phyloP scores from a whole-genome alignment of 2,888 invertebrate genomes.

The Epiblema foenella region DNA sequence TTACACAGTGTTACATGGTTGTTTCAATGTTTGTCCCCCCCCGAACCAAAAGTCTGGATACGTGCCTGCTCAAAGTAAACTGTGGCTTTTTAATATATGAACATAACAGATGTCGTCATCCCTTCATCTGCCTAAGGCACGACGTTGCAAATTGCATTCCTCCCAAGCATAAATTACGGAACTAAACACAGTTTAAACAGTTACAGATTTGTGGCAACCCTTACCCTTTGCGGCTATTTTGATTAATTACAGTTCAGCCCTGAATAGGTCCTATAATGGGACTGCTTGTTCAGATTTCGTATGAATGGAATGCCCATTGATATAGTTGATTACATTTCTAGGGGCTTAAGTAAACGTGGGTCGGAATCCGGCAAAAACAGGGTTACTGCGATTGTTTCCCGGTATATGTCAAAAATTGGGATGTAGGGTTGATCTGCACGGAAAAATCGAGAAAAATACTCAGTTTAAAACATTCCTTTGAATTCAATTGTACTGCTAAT shows the following conservation, averaged over 20 bases:
- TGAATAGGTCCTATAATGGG: constrained; percentile 55
- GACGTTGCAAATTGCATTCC: constrained; percentile 14
- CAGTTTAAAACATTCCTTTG: too few relatives aligned
- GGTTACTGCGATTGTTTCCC: constrained; percentile 17
- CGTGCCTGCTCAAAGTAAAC: too few relatives aligned
- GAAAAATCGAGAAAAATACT: too few relatives aligned
- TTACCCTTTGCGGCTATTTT: constrained; percentile 53
- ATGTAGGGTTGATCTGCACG: not conserved
- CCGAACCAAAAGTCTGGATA: too few relatives aligned
- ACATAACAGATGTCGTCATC: not conserved
- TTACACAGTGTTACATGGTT: too few relatives aligned
- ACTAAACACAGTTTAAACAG: constrained; percentile 26
- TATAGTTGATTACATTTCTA: constrained; percentile 46
- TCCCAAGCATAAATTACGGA: constrained; percentile 17
- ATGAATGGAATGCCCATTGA: constrained; percentile 54
- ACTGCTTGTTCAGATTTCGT: constrained; percentile 53
- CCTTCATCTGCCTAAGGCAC: not conserved
- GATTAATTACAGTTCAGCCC: constrained; percentile 61
- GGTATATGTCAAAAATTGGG: constrained; percentile 4
- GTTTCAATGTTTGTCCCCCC: too few relatives aligned
- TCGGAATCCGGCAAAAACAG: constrained; percentile 30
- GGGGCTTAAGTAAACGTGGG: constrained; percentile 30
- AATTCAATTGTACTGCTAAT: too few relatives aligned
- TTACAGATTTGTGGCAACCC: constrained; percentile 43
- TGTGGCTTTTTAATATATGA: not conserved